Base-by-base conservation (phyloP, 2,797 vertebrate genomes). In the Poeciliopsis turneri region DNA sequence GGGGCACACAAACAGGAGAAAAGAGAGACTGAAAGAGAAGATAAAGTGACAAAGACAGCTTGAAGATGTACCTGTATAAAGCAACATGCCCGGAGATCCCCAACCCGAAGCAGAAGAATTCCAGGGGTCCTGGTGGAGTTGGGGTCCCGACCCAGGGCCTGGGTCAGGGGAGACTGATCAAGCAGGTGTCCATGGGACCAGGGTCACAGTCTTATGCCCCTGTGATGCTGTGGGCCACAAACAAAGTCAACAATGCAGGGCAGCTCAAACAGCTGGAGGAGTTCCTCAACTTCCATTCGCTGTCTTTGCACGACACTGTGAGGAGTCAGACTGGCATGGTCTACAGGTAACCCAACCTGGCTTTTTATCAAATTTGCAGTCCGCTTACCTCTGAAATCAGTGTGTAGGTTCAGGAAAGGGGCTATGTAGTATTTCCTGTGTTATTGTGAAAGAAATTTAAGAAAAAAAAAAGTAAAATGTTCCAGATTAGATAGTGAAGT, bases 31-130 rank as follows among this genome's bases (percentile, higher is more conserved):
- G 75, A 91, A 89, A 78, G 89, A 86, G 73, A 86, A 88, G 78
- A 84, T 83, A 84, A 90, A 92, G 90, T 89, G 86, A 88, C 75
- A 61, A 66, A 28, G 71, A 69, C 9, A 74, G 74, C 28, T 15
- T 61, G 68, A 90, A 86, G 80, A 98, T 99, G 97, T 97, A 98
- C 86, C 87, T 98, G 46, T 98, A 97, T 91, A 98, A 97, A 88
- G 93, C 97, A 0, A 78, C 95, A 1, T 98, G 96, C 5, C 82
- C 95, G 0, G 95, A 97, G 0, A 96, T 98, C 77, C 96, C 97
- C 4, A 96, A 92, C 84, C 96, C 94, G 1, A 97, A 96, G 86
- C 94, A 93, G 83, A 94, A 94, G 33, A 91, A 92, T 4, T 0
- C 89, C 81, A 87, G 91, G 36, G 66, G 61, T 80, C 90, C 86